Evolutionary conservation across 2,113 vertebrate species (phyloP), one percentile per base, ranked within the genome.

Genomic region (Barnardius zonarius): DNA sequence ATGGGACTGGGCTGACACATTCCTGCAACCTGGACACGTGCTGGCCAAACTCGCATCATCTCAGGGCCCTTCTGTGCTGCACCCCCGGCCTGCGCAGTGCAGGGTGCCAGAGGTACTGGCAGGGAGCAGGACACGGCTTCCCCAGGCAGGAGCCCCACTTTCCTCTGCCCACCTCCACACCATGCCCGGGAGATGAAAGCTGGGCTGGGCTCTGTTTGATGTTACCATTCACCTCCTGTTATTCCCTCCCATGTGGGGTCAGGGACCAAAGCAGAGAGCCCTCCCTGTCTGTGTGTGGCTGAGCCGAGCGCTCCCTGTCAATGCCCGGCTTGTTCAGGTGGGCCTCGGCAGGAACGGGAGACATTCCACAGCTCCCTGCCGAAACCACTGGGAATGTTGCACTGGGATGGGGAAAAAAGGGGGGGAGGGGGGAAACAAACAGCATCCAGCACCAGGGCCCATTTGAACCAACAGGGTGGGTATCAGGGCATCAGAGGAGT

Each of bases 331-430:
- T 97, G 97, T 97, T 96, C 46, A 39, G 73, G 49, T 67, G 86
- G 92, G 87, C 85, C 62, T 31, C 18, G 11, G 75, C 48, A 5
- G 75, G 87, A 85, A 61, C n/a, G 0, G 78, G 91, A 97, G 95
- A 97, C 95, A 97, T 97, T 97, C 96, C 96, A 76, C 96, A 93
- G 81, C 83, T 95, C 97, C 78, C 78, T 86, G 91, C 77, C 0
- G 59, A 97, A 97, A 97, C 96, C 92, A 0, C 93, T 24, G 87
- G 92, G 94, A 97, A 97, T 97, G 95, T 96, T 48, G 18, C 93
- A 62, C 92, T 5, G n/a, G 33, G 59, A 87, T 59, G 83, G 54
- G 69, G 39, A 64, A 63, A 64, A 72, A 62, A 20, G 8, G 13
- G 7, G 2, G 5, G 15, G 17, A 59, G 17, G 7, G 16, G 20